Conservation (phyloP, 2,888 invertebrate genomes). For the Creontiades dilutus region DNA sequence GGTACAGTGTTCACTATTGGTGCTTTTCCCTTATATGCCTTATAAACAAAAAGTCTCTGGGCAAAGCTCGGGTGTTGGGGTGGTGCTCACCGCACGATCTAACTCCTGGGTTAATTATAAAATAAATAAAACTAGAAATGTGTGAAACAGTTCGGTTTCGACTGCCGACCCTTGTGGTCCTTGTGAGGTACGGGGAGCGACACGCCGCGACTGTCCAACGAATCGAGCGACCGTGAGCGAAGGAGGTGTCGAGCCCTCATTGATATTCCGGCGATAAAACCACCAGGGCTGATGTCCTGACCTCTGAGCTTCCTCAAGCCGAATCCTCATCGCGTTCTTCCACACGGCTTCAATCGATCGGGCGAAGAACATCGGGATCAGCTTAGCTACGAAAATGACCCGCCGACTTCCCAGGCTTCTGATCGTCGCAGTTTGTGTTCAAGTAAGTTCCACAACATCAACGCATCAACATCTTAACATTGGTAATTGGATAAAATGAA, state of each 20-base stretch:
- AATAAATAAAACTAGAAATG: too few relatives aligned
- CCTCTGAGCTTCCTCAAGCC: background rate
- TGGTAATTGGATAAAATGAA: too few relatives aligned
- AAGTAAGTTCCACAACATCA: background rate
- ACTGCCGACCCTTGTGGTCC: too few relatives aligned
- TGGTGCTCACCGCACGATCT: too few relatives aligned
- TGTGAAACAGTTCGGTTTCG: too few relatives aligned
- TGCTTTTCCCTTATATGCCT: too few relatives aligned
- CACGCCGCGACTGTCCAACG: background rate
- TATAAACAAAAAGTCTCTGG: too few relatives aligned
- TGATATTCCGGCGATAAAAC: conserved; percentile 44
- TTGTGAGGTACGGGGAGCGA: background rate
- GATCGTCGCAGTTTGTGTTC: background rate
- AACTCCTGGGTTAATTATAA: too few relatives aligned
- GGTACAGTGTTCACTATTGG: too few relatives aligned
- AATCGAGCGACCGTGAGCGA: conserved; percentile 2
- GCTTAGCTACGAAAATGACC: background rate
- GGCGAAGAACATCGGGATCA: background rate
- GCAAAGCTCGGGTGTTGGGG: too few relatives aligned
- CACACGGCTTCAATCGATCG: background rate
- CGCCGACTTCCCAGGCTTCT: background rate
- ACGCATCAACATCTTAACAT: too few relatives aligned
- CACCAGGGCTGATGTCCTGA: conserved; percentile 13
- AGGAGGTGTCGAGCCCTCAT: conserved; percentile 44
- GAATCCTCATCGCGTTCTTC: background rate